phyloP scores from a whole-genome alignment of 2,797 vertebrate genomes.

The Podarcis lilfordi region DNA sequence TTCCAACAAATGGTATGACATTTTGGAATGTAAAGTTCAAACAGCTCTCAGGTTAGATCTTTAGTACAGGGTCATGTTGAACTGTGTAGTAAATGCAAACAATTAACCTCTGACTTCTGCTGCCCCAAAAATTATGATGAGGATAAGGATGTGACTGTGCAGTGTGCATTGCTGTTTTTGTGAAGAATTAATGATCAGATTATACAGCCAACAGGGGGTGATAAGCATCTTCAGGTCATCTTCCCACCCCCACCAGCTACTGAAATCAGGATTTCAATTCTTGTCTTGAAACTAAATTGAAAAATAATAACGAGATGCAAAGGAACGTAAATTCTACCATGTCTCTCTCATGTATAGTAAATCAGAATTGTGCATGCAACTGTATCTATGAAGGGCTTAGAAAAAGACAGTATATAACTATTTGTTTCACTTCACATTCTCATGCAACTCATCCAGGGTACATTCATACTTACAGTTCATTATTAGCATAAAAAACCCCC shows the following conservation, averaged over 20 bases:
- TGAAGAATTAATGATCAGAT: neutral
- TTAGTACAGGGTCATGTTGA: conserved; percentile 68
- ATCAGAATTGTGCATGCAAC: neutral
- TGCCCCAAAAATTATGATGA: conserved; percentile 45
- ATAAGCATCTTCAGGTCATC: neutral
- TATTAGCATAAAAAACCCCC: neutral
- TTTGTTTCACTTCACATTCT: neutral
- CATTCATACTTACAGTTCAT: neutral
- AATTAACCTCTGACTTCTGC: conserved; percentile 75
- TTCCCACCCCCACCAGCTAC: neutral
- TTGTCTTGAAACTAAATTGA: neutral
- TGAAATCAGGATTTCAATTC: neutral
- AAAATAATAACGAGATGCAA: conserved; percentile 1
- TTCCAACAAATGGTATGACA: conserved; percentile 72
- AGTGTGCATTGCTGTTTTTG: conserved; percentile 44
- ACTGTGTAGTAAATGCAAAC: conserved; percentile 64
- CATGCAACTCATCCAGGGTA: neutral
- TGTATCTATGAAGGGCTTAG: neutral
- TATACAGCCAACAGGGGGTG: conserved; percentile 9
- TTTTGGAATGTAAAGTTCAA: conserved; percentile 75
- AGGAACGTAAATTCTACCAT: neutral
- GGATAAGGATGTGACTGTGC: conserved; percentile 25
- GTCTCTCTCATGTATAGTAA: neutral
- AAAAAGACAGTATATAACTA: neutral
- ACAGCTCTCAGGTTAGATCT: conserved; percentile 71